phyloP scores from a whole-genome alignment of 1,140 invertebrate species.

The Metaphire vulgaris region DNA sequence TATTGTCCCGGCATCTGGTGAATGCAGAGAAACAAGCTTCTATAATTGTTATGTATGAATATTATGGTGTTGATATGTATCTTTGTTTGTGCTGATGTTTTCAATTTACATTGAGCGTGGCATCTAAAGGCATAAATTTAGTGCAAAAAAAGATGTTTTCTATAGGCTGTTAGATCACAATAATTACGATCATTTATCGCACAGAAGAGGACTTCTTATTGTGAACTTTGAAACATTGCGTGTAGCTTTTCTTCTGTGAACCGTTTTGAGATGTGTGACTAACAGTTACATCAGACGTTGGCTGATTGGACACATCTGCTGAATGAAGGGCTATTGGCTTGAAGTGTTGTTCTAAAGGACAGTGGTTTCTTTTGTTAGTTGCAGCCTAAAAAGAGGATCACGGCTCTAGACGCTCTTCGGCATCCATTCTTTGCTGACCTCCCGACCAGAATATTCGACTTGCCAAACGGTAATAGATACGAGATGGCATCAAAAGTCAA shows the following conservation, averaged over 20 bases:
- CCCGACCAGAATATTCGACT: slow-evolving; percentile 77
- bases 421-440: slow-evolving; percentile 85
- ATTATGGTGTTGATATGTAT: no score
- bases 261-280: not conserved
- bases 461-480: slow-evolving; percentile 58
- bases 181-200: not conserved
- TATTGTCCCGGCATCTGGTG: no score
- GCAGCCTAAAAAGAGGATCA: slow-evolving; percentile 76
- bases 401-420: slow-evolving; percentile 75
- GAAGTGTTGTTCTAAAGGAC: slow-evolving; percentile 17
- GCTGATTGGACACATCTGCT: not conserved
- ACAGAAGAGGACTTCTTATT: slow-evolving; percentile 7
- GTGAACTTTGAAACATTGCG: slow-evolving; percentile 15
- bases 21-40: no score
- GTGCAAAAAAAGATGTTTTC: no score
- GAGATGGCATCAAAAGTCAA: not conserved
- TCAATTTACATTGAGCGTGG: no score
- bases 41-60: no score
- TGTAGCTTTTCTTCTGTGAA: slow-evolving; percentile 29
- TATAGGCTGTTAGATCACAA: no score
- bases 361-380: slow-evolving; percentile 59
- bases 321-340: slow-evolving; percentile 21
- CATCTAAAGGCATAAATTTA: no score
- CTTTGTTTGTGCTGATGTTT: no score
- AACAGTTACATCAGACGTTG: not conserved